These are phyloP conservation scores for Ceryle rudis DNA, from an alignment of 2,797 vertebrate genomes.

Conservation along the genomic window DNA sequence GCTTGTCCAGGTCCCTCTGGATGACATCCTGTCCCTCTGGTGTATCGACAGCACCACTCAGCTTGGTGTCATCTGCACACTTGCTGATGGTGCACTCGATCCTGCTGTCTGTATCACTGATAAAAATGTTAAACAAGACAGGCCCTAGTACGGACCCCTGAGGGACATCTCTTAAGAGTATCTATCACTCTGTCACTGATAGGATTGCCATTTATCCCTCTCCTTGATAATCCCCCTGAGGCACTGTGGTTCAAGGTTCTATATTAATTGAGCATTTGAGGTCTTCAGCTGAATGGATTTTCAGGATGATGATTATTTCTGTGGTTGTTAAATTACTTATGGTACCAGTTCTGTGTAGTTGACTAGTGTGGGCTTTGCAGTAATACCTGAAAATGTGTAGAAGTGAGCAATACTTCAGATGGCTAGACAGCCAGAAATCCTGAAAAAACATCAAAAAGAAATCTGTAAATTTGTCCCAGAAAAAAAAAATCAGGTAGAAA, in stretches of 20 bases:
- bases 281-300: neutral
- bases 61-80: no score
- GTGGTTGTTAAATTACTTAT: neutral
- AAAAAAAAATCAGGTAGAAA: neutral
- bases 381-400: neutral
- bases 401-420: neutral
- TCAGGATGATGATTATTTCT: neutral
- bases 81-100: no score
- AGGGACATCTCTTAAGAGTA: neutral
- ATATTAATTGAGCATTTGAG: neutral
- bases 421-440: conserved; percentile 15
- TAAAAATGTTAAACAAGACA: no score
- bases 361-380: neutral
- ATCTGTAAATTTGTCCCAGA: neutral
- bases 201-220: neutral
- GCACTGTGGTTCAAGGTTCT: neutral
- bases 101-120: no score
- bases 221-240: neutral
- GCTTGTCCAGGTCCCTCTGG: no score
- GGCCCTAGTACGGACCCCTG: no score
- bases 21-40: no score
- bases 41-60: no score
- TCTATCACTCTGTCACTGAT: neutral
- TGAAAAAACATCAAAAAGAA: conserved; percentile 25
- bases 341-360: neutral